A percentile compares a stretch with the other conserved stretches of the same genome.
Conservation (phyloP, 2,888 invertebrate genomes). For the Chesias legatella region DNA sequence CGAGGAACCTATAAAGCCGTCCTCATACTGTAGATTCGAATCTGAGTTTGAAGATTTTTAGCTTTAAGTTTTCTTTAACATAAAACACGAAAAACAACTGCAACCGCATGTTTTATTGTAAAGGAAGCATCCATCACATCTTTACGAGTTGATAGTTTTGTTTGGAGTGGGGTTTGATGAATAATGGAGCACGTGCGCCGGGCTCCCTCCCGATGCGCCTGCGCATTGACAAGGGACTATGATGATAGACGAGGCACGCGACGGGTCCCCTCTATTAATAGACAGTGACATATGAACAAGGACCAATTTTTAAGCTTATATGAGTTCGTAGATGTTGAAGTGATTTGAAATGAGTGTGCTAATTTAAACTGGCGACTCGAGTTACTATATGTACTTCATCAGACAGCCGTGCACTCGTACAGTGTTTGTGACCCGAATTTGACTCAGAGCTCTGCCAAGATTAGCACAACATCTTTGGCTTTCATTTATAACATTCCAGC, state of each 20-base stretch:
- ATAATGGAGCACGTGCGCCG: conserved; percentile 65
- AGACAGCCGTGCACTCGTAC: conserved; percentile 42
- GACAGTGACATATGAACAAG: conserved; percentile 35
- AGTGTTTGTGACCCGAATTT: conserved; percentile 60
- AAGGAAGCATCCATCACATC: conserved; percentile 15
- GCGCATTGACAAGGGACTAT: conserved; percentile 45
- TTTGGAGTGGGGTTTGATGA: conserved; percentile 49
- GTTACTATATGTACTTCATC: conserved; percentile 11
- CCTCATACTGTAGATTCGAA: conserved; percentile 57
- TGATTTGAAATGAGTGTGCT: conserved; percentile 7
- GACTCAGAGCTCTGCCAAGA: conserved; percentile 54
- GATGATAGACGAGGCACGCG: conserved; percentile 52
- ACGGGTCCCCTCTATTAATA: conserved; percentile 55
- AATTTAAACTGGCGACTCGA: conserved; percentile 1
- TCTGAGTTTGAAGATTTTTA: conserved; percentile 67
- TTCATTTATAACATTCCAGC: conserved; percentile 31
- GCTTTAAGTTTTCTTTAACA: conserved; percentile 13
- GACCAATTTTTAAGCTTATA: conserved; percentile 25
- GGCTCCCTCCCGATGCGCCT: conserved; percentile 55
- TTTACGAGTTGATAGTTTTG: conserved; percentile 41
- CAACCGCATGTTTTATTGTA: conserved; percentile 6
- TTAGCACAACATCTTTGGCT: conserved; percentile 46
- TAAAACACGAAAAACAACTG: conserved; percentile 1
- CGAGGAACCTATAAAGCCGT: conserved; percentile 52
- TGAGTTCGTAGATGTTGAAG: conserved; percentile 9